phyloP scores from a whole-genome alignment of 2,113 vertebrate species.

The Pterophyllum scalare region DNA sequence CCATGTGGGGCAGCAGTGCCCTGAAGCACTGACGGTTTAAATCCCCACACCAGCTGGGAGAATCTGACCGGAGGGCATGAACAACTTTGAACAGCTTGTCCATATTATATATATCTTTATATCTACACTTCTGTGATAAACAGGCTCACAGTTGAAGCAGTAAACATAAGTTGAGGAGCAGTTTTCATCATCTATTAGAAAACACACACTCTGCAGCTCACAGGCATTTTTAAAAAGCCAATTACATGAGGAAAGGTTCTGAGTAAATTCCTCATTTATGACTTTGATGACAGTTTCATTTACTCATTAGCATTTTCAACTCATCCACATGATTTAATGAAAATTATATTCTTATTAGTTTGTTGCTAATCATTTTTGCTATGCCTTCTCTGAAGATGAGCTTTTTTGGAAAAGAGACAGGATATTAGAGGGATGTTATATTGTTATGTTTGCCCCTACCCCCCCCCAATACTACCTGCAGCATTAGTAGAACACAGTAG shows the following conservation, averaged over 20 bases:
- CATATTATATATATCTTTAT: not conserved
- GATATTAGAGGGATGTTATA: not conserved
- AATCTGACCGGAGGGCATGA: not conserved
- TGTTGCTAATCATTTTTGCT: conserved; percentile 11
- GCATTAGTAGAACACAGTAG: not conserved
- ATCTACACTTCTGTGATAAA: not conserved
- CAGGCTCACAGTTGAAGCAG: not conserved
- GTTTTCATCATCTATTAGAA: conserved; percentile 13
- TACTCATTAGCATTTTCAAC: conserved; percentile 13
- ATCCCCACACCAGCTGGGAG: conserved; percentile 6
- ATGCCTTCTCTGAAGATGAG: not conserved
- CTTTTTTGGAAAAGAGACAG: not conserved
- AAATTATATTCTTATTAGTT: conserved; percentile 16
- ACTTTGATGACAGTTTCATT: conserved; percentile 10
- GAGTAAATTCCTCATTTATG: conserved; percentile 14
- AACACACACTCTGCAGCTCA: not conserved
- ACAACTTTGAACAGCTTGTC: conserved; percentile 2
- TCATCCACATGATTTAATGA: conserved; percentile 21
- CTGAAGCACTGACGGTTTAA: not conserved
- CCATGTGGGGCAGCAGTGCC: conserved; percentile 10
- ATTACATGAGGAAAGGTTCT: not conserved
- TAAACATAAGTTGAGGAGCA: conserved; percentile 5
- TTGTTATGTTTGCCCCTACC: not conserved
- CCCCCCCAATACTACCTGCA: not conserved
- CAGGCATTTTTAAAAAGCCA: not conserved